Percentiles rank a stretch among this genome's conserved stretches.
Evolutionary conservation across 2,113 vertebrate genomes (phyloP).

Genomic region (Tenebrosternarchus preto): DNA sequence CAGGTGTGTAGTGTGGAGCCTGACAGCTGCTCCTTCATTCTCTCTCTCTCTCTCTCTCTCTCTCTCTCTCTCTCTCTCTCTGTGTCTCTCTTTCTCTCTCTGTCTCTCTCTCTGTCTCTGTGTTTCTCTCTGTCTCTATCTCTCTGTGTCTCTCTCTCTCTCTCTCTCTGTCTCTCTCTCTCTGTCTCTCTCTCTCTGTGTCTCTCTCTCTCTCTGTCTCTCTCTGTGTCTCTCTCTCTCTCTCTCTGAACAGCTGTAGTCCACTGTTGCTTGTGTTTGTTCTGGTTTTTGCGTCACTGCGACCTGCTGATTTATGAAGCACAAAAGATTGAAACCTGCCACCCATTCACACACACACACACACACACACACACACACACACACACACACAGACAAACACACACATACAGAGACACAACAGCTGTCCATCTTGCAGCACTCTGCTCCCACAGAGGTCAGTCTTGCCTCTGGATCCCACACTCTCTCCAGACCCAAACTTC

Average conservation of each 20-base stretch:
- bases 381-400: slow-evolving; percentile 39
- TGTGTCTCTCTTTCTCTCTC: background rate
- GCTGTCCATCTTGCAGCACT: slow-evolving; percentile 59
- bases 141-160: background rate
- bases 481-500: too few relatives aligned
- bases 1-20: slow-evolving; percentile 75
- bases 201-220: slow-evolving; percentile 5
- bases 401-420: slow-evolving; percentile 37
- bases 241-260: slow-evolving; percentile 69
- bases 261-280: slow-evolving; percentile 70
- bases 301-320: slow-evolving; percentile 72
- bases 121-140: slow-evolving; percentile 34
- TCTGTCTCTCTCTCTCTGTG: slow-evolving; percentile 42
- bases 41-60: background rate
- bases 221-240: slow-evolving; percentile 23
- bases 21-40: slow-evolving; percentile 74
- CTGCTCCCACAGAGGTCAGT: slow-evolving; percentile 44
- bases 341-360: slow-evolving; percentile 58
- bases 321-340: slow-evolving; percentile 73
- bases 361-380: slow-evolving; percentile 40
- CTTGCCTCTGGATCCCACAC: background rate
- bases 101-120: background rate
- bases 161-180: slow-evolving; percentile 45
- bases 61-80: background rate
- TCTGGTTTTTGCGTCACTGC: slow-evolving; percentile 69